phyloP scores from a whole-genome alignment of 2,797 vertebrate genomes.

The Novumbra hubbsi region DNA sequence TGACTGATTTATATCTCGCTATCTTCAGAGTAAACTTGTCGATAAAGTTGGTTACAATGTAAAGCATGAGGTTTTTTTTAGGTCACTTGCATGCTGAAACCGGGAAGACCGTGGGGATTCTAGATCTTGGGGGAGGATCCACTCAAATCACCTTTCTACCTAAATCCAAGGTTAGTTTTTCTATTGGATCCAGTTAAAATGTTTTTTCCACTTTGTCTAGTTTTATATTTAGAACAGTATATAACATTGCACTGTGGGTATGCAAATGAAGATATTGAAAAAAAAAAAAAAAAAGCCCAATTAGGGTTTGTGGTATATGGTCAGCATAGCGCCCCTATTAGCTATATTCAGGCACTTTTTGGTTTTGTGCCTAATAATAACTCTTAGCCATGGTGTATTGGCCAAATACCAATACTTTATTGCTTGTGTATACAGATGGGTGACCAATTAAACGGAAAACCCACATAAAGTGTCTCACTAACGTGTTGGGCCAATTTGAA shows the following conservation, averaged over 20 bases:
- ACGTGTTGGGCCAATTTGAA: too few species aligned
- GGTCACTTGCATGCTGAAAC: conserved; percentile 79
- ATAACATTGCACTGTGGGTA: too few species aligned
- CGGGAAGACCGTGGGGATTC: conserved; percentile 76
- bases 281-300: too few species aligned
- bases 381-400: too few species aligned
- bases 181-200: background rate
- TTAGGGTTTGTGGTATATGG: background rate
- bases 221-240: background rate
- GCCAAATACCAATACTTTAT: too few species aligned
- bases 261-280: too few species aligned
- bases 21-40: conserved; percentile 16
- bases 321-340: background rate
- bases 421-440: too few species aligned
- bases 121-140: conserved; percentile 86
- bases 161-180: conserved; percentile 74
- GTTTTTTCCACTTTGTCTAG: background rate
- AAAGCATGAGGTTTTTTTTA: conserved; percentile 50
- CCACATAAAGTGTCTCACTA: too few species aligned
- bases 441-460: too few species aligned
- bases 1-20: conserved; percentile 40
- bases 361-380: too few species aligned
- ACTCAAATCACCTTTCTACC: conserved; percentile 89
- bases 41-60: conserved; percentile 25
- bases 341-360: too few species aligned